These are phyloP conservation scores for Oryzaephilus surinamensis DNA, from an alignment of 1,140 invertebrate genomes.

Conservation along the genomic window DNA sequence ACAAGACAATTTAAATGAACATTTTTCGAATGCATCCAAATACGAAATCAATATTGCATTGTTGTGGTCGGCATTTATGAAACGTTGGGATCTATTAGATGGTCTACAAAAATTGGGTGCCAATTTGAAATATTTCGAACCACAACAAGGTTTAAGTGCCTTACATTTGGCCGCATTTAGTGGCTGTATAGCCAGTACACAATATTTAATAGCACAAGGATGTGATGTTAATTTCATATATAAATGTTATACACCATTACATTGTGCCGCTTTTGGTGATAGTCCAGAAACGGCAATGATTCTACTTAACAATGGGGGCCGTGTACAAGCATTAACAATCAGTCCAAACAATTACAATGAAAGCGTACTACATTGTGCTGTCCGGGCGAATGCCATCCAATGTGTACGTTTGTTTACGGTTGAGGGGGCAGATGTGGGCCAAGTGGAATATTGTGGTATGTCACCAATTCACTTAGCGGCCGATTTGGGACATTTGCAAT, in stretches of 20 bases:
- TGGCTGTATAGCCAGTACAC: constrained; percentile 57
- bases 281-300: constrained; percentile 59
- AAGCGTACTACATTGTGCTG: constrained; percentile 66
- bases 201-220: constrained; percentile 54
- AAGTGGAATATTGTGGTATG: constrained; percentile 55
- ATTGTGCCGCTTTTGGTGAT: constrained; percentile 72
- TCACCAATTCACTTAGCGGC: constrained; percentile 68
- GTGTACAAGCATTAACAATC: constrained; percentile 40
- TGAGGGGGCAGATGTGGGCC: constrained; percentile 58
- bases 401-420: constrained; percentile 60
- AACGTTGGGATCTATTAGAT: constrained; percentile 50
- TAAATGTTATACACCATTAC: constrained; percentile 61
- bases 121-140: constrained; percentile 56
- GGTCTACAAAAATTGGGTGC: constrained; percentile 50
- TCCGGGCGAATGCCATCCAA: constrained; percentile 60
- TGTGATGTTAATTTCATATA: constrained; percentile 54
- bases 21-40: constrained; percentile 44
- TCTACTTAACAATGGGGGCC: constrained; percentile 54
- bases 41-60: constrained; percentile 56
- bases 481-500: constrained; percentile 59
- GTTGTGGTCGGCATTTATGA: constrained; percentile 59
- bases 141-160: constrained; percentile 53
- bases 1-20: constrained; percentile 42
- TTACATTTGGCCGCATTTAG: constrained; percentile 68
- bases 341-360: constrained; percentile 55